Evolutionary conservation across 2,797 vertebrate genomes (phyloP), one percentile per base, ranked within the genome.

Genomic region (Syngnathus acus): DNA sequence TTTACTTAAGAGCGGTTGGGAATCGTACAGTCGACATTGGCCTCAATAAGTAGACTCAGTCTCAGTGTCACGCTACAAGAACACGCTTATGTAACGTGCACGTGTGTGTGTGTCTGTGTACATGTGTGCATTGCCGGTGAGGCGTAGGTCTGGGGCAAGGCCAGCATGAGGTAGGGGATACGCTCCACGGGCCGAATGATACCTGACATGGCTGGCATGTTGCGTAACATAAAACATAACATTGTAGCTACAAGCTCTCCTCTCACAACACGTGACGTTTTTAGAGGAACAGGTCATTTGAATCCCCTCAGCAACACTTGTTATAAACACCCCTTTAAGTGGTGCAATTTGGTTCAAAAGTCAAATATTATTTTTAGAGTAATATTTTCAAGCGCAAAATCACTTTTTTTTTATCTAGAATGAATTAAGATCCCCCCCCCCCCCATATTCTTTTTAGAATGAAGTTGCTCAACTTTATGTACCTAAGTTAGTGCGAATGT

Each of bases 121-220:
- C 90, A 92, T 91, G 80, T n/a, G n/a, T n/a, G 89, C 0, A 92
- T 87, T 26, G 90, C 87, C 62, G 92, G 91, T 0, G 92, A 89
- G 72, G 92, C 91, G 0, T 91, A 89, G 72, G 91, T 92, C 84
- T 91, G 91, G 68, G 90, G 91, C 10, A 93, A 87, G 14, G 68
- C 86, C 75, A 92, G 78, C 84, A 91, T 92, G 72, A 92, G 1
- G 82, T 92, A 93, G 50, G 45, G 75, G 14, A 50, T 9, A 50
- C 48, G 9, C 19, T 32, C 11, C 23, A 26, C 23, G 32, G 13
- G 54, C 2, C 11, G 32, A 26, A 37, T 37, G 23, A 57, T 57
- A 26, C 26, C 26, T 32, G 54, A 26, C 23, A 17, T 54, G n/a
- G 26, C 53, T 11, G 5, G 26, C 53, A 54, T 11, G 53, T 26